Evolutionary conservation across 2,797 vertebrate species (phyloP), one percentile per base, ranked within the genome.

Genomic region (Acropternis orthonyx): DNA sequence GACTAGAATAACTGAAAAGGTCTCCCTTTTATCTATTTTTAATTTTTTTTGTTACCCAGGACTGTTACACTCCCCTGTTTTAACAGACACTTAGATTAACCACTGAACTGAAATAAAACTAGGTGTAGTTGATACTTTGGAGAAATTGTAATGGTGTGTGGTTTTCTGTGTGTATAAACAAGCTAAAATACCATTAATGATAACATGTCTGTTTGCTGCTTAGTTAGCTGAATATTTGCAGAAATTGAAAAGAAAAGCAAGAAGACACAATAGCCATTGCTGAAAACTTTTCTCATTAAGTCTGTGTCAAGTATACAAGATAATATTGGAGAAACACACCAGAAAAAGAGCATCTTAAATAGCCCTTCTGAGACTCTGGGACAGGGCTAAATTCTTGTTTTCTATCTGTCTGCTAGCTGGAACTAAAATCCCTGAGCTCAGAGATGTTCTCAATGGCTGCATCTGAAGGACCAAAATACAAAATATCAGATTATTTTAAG

Each of bases 1-100:
- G 12, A 34, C 32, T 65, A 18, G 26, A 76, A 39, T 46, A 79
- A n/a, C n/a, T 80, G 7, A 69, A 68, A 85, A 67, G 11, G 4
- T 34, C 20, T 63, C 0, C 0, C 4, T 68, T 63, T 4, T 20
- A 15, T 36, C 36, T 24, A 3, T 9, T 26, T 54, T 55, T 6
- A 32, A 37, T 48, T 37, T n/a, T 82, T 82, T n/a, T 41, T 39
- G 1, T 43, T 22, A 7, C 10, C 4, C 8, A 41, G 3, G 6
- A 13, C 12, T n/a, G 2, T 46, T 36, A 21, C 5, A 16, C 9
- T 55, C 2, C 6, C 36, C 16, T 82, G 0, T 46, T 88, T 56
- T 83, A 79, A 48, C 4, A 22, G 41, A 28, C 4, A 6, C 5
- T 24, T 36, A 17, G 5, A 8, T 56, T 78, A 73, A 56, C 22